Conservation (phyloP, 2,113 vertebrate genomes). For the Esox niger region DNA sequence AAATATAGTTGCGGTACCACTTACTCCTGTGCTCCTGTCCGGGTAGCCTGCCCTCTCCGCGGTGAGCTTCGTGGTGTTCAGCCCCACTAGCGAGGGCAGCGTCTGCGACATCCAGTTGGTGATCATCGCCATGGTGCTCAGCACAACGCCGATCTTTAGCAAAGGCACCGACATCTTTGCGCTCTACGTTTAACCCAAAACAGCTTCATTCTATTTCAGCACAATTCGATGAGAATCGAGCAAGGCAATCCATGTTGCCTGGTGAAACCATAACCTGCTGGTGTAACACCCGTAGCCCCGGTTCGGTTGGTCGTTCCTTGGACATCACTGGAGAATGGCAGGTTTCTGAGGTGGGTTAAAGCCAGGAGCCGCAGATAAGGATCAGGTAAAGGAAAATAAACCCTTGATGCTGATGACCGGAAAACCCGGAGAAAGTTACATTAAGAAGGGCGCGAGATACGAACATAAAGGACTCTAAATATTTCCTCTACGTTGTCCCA, state of each 20-base stretch:
- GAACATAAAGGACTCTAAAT: background rate
- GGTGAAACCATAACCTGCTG: constrained; percentile 45
- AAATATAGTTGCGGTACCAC: constrained; percentile 53
- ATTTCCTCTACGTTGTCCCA: constrained; percentile 43
- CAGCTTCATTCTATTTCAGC: constrained; percentile 75
- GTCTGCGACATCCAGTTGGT: constrained; percentile 99
- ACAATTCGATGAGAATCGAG: constrained; percentile 67
- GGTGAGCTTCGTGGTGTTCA: constrained; percentile 90
- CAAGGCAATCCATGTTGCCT: constrained; percentile 70
- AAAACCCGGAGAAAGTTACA: background rate
- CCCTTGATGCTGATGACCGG: constrained; percentile 4
- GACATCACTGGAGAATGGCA: constrained; percentile 60
- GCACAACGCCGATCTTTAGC: constrained; percentile 96
- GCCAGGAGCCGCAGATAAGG: background rate
- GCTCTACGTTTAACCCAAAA: constrained; percentile 62
- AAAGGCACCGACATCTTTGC: constrained; percentile 91
- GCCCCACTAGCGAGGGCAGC: constrained; percentile 92
- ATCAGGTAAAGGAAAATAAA: background rate
- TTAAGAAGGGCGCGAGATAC: background rate
- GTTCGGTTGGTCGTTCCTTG: constrained; percentile 55
- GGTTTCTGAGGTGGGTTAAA: constrained; percentile 19
- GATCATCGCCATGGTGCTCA: constrained; percentile 99
- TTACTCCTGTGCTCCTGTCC: constrained; percentile 93
- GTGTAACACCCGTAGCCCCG: constrained; percentile 63
- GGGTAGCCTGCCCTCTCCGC: constrained; percentile 85